Evolutionary conservation across 2,888 invertebrate species (phyloP).

Genomic region (Osmoderma eremita): DNA sequence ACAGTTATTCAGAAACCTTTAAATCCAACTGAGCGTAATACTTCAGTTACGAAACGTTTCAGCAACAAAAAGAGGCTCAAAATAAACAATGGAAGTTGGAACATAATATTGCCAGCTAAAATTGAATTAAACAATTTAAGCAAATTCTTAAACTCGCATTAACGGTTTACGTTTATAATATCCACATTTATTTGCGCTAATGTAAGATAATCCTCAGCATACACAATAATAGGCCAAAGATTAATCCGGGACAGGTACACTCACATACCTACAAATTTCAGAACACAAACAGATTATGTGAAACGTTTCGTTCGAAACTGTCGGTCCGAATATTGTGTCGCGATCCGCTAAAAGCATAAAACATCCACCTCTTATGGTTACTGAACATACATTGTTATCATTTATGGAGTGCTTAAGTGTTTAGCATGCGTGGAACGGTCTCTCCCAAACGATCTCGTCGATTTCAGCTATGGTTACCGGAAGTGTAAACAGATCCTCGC

Average conservation of each 20-base stretch:
- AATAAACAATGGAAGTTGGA: background rate
- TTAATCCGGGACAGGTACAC: constrained; percentile 18
- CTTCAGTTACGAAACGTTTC: background rate
- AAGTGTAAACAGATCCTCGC: constrained; percentile 57
- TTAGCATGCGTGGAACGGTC: constrained; percentile 47
- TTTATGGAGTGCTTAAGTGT: constrained; percentile 52
- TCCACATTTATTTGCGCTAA: constrained; percentile 22
- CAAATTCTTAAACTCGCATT: constrained; percentile 19
- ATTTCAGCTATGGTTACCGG: constrained; percentile 53
- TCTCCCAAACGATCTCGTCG: constrained; percentile 45
- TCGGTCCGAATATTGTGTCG: background rate
- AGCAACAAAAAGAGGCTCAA: background rate
- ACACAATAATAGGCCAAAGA: constrained; percentile 24
- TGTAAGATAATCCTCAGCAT: constrained; percentile 18
- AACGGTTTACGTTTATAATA: constrained; percentile 9
- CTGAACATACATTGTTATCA: constrained; percentile 52
- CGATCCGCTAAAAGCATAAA: constrained; percentile 25
- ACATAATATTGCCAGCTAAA: constrained; percentile 1
- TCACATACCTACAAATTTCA: constrained; percentile 23
- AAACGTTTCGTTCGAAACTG: constrained; percentile 25
- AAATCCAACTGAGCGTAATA: no score
- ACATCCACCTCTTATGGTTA: constrained; percentile 44
- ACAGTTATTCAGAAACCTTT: no score
- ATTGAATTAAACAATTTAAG: constrained; percentile 24
- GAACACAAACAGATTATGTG: constrained; percentile 31